Evolutionary conservation across 2,113 vertebrate genomes (phyloP), one percentile per base, ranked within the genome.

Genomic region (pig (Sus scrofa)): DNA sequence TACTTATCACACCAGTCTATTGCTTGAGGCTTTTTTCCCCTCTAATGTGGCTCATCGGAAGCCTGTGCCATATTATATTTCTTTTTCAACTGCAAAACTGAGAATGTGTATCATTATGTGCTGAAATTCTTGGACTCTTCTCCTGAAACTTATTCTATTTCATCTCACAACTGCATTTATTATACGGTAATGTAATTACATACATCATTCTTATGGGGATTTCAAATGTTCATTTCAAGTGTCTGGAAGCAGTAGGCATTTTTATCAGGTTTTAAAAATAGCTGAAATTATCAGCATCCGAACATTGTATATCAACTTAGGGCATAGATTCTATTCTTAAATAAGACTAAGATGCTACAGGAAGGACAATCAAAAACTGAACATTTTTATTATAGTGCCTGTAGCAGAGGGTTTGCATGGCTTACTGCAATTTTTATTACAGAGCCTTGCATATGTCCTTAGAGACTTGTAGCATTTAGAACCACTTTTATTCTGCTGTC

Each of bases 1-100:
- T n/a, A 71, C 32, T 94, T 15, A 75, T 95, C 34, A 24, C 52
- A 79, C 93, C 78, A 84, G 13, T 90, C 74, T 78, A 67, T 96
- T 91, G 52, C 89, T 95, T 89, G 63, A 92, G 79, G 91, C 39
- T 89, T 92, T 86, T 71, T 65, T 32, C 0, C 27, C 67, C 67
- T 74, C 34, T 65, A 96, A 89, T 87, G 44, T 81, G 30, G 27
- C 78, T 97, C 94, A 78, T 88, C 1, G 14, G 30, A 91, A 88
- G 14, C 90, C 12, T 95, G 39, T 96, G 62, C n/a, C 62, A 83
- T 95, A 86, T 91, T 95, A 54, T 94, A 56, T 79, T 52, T 87
- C 2, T 0, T 97, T 97, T 97, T 94, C 73, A 95, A 97, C 52
- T 89, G n/a, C 44, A 97, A 32, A 96, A 79, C 78, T 89, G 63